These are phyloP conservation scores for Ostrea edulis DNA, from an alignment of 1,140 invertebrate genomes.

Conservation along the genomic window DNA sequence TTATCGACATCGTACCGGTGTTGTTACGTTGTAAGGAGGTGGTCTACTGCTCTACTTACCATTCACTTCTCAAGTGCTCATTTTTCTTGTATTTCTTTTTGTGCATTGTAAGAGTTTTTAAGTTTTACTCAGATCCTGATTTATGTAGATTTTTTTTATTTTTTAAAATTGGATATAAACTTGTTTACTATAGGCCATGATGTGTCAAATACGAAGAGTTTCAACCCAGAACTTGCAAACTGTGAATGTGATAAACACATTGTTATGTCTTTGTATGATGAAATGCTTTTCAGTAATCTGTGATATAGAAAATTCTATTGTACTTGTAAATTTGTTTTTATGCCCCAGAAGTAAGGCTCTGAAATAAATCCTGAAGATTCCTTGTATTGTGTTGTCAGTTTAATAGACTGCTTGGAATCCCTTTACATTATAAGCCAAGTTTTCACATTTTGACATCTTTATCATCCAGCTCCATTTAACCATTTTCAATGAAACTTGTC, in stretches of 20 bases:
- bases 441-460: too few relatives aligned
- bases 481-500: too few relatives aligned
- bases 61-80: not conserved
- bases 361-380: not conserved
- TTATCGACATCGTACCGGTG: too few relatives aligned
- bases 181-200: not conserved
- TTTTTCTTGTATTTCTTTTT: not conserved
- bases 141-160: not conserved
- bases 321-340: conserved; percentile 24
- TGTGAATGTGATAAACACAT: conserved; percentile 11
- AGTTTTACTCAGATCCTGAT: not conserved
- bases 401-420: too few relatives aligned
- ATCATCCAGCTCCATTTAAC: too few relatives aligned
- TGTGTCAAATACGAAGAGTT: not conserved
- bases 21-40: too few relatives aligned
- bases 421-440: too few relatives aligned
- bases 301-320: conserved; percentile 5
- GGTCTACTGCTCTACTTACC: too few relatives aligned
- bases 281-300: not conserved
- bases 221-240: not conserved
- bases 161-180: not conserved
- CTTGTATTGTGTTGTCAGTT: not conserved
- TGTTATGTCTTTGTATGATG: not conserved
- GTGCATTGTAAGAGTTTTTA: not conserved
- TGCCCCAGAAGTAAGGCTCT: not conserved